Base-by-base conservation (phyloP, 2,888 invertebrate genomes). In the Hylaea fasciaria region DNA sequence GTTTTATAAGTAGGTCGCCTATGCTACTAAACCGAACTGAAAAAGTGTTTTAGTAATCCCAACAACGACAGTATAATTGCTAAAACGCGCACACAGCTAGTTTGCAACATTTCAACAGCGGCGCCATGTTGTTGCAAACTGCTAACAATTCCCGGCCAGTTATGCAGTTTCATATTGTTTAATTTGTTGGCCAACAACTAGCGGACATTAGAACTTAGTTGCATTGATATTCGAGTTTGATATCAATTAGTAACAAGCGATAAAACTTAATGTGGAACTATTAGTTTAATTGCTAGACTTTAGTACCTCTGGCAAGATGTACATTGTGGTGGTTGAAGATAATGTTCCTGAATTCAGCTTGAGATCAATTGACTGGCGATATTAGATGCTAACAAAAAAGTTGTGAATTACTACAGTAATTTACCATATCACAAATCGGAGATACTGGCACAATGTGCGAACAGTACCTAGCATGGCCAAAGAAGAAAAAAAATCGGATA, bases 81-180 rank as follows among this genome's bases (percentile, higher is more conserved):
- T 59, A 32, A 64, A 73, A 73, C 72, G 68, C 65, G 68, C 77
- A 79, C 73, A 69, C 65, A 67, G 74, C 77, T 75, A 81, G 72
- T 81, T 80, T 73, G 50, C 66, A 74, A 80, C 60, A 80, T 81
- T 81, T 74, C 77, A 71, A 72, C 74, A 65, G 61, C 59, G 71
- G 74, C 77, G 74, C 76, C 80, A 78, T 82, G 74, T 81, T 83
- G 82, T 79, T 82, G 44, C 65, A 52, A 70, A 70, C 69, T 67
- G 46, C 10, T 29, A 65, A 55, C 63, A 58, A 61, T 65, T 65
- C 63, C 39, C 45, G 50, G 64, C 61, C 71, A 71, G 70, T 72
- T 75, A 74, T 82, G 80, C 80, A 81, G 69, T 73, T 71, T 60
- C 64, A 62, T 65, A 72, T 77, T 77, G 75, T 75, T 74, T 78